Percentiles rank a stretch among this genome's conserved stretches.
Evolutionary conservation across 2,797 vertebrate species (phyloP).

Genomic region (Syngnathus acus): DNA sequence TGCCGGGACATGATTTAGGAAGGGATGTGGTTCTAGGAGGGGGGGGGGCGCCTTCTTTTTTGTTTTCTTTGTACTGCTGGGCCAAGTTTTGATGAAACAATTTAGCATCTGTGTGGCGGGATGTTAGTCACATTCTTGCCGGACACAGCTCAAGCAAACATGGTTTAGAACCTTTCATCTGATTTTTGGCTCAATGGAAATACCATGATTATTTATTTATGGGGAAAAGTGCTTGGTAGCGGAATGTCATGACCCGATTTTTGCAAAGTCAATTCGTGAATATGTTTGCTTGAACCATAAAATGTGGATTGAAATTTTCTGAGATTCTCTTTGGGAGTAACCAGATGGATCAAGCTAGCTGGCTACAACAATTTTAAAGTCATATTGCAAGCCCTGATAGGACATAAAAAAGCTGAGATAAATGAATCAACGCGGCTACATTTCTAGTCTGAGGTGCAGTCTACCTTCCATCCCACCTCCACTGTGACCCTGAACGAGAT

Average conservation of each 20-base stretch:
- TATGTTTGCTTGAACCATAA: background rate
- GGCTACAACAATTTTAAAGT: too few relatives aligned
- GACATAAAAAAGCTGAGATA: too few relatives aligned
- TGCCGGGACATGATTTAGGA: slow-evolving; percentile 31
- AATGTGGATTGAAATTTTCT: background rate
- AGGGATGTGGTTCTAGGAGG: background rate
- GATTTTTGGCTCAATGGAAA: background rate
- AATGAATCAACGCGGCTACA: too few relatives aligned
- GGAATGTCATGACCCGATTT: slow-evolving; percentile 24
- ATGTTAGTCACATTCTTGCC: slow-evolving; percentile 26
- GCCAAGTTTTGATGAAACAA: slow-evolving; percentile 17
- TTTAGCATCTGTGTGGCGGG: slow-evolving; percentile 35
- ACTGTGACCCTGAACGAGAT: background rate
- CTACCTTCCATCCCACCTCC: background rate
- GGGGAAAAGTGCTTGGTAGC: slow-evolving; percentile 15
- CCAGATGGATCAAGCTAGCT: background rate
- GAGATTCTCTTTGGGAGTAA: background rate
- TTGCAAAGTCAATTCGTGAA: too few relatives aligned
- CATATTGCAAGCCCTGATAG: too few relatives aligned
- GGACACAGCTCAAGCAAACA: slow-evolving; percentile 20
- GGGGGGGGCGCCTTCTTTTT: background rate
- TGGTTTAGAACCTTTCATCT: slow-evolving; percentile 1
- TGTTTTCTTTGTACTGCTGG: slow-evolving; percentile 29
- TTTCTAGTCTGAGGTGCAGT: too few relatives aligned
- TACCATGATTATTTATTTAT: slow-evolving; percentile 7